phyloP scores from a whole-genome alignment of 2,888 invertebrate species.

The Epinotia demarniana region DNA sequence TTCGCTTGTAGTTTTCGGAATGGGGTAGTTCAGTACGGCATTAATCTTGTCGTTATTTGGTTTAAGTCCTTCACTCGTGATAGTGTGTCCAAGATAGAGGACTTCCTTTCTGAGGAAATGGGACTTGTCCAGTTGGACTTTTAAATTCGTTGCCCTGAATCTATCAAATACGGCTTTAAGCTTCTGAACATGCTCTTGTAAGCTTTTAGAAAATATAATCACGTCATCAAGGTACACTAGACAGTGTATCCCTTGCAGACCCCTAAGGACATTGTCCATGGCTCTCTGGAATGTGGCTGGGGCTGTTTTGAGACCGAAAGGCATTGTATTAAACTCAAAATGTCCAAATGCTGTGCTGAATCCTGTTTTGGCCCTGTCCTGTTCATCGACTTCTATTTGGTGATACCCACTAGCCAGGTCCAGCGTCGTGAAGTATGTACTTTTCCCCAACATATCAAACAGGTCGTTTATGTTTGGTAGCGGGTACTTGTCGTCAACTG shows the following conservation, averaged over 20 bases:
- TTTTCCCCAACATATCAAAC: slow-evolving; percentile 19
- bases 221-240: slow-evolving; percentile 62
- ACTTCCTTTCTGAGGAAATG: slow-evolving; percentile 50
- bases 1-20: slow-evolving; percentile 50
- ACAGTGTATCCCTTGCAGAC: slow-evolving; percentile 56
- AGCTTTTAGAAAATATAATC: slow-evolving; percentile 53
- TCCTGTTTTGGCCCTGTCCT: slow-evolving; percentile 37
- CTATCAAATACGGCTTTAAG: slow-evolving; percentile 48
- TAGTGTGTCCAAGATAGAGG: slow-evolving; percentile 48
- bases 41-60: slow-evolving; percentile 48
- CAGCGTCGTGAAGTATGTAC: slow-evolving; percentile 44
- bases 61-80: slow-evolving; percentile 43
- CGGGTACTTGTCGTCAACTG: slow-evolving; percentile 54
- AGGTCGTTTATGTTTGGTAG: slow-evolving; percentile 50
- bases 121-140: slow-evolving; percentile 49
- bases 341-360: slow-evolving; percentile 51
- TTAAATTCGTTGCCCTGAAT: slow-evolving; percentile 49
- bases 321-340: slow-evolving; percentile 52
- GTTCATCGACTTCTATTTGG: slow-evolving; percentile 49
- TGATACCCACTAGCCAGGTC: slow-evolving; percentile 54
- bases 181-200: slow-evolving; percentile 49
- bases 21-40: slow-evolving; percentile 50
- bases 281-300: slow-evolving; percentile 65
- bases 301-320: slow-evolving; percentile 52
- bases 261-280: slow-evolving; percentile 61